Evolutionary conservation across 2,888 invertebrate genomes (phyloP), one percentile per base, ranked within the genome.

Genomic region (Holacanthella duospinosa): DNA sequence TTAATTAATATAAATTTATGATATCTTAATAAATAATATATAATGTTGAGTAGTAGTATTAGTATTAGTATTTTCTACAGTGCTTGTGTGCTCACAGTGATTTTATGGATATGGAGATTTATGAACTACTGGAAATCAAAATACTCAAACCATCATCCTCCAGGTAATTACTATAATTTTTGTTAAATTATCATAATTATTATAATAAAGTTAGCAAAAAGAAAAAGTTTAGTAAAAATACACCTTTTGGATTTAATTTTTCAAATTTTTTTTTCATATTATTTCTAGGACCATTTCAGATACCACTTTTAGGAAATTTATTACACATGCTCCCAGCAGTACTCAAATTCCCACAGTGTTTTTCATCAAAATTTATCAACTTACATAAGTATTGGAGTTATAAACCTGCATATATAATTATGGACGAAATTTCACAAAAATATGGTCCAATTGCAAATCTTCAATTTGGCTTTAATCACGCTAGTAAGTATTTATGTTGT

Each of bases 381-480:
- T 24, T 66, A 66, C 29, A 56, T 56, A 29, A 55, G 27, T 1
- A 56, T 53, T 16, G 55, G 59, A 62, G 63, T 55, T 67, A 64
- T 56, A 67, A 70, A 57, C 71, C 71, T 2, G 68, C 71, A 12
- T 71, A 71, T 56, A 64, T 70, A 1, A 63, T 68, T 29, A 43
- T 64, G 24, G 64, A 71, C 55, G 57, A 67, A 4, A 28, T 68
- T 4, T 60, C 66, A 2, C 29, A 63, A 36, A 56, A 48, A 28
- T 70, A 64, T 62, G 71, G 71, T 24, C 68, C 69, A 4, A 43
- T 71, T 28, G 61, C 63, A 16, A 68, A 60, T 25, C 43, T 71
- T 12, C 67, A 71, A 27, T 70, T 71, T 61, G 71, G 71, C 12
- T 43, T 71, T 16, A 70, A 71, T 59, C 64, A 68, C 58, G 64